phyloP scores from a whole-genome alignment of 2,888 invertebrate species.

The Hybos culiciformis region DNA sequence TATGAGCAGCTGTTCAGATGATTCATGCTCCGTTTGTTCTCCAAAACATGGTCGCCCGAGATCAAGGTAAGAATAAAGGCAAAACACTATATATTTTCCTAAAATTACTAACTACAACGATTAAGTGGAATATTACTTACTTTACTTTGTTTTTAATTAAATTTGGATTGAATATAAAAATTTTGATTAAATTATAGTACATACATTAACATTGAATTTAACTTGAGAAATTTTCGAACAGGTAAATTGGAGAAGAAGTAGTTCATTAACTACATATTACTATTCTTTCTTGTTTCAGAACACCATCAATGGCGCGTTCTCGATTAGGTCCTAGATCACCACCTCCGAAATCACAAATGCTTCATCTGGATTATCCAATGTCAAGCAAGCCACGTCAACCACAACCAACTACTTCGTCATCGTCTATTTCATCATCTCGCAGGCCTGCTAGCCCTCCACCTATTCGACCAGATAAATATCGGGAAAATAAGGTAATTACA shows the following conservation, averaged over 20 bases:
- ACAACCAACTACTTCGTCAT: conserved; percentile 22
- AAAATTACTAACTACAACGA: no score
- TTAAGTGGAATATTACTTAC: no score
- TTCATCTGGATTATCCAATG: conserved; percentile 13
- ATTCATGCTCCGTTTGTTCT: conserved; percentile 72
- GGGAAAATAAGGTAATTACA: conserved; percentile 23
- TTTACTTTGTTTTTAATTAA: no score
- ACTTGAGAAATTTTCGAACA: no score
- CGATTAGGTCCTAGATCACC: conserved; percentile 34
- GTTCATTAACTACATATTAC: neutral
- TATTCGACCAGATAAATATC: conserved; percentile 28
- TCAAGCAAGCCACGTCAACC: conserved; percentile 23
- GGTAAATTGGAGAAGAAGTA: no score
- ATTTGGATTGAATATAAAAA: no score
- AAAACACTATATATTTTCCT: neutral
- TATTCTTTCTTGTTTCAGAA: conserved; percentile 36
- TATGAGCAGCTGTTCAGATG: conserved; percentile 68
- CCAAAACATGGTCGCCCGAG: conserved; percentile 39
- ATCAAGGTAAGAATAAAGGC: conserved; percentile 26
- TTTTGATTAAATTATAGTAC: no score
- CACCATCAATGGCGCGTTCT: conserved; percentile 43
- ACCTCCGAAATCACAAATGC: conserved; percentile 23
- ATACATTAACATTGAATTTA: no score
- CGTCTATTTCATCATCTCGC: conserved; percentile 21
- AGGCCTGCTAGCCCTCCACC: conserved; percentile 26